Evolutionary conservation across 1,140 invertebrate species (phyloP).

Genomic region (Alviniconcha marisindica): DNA sequence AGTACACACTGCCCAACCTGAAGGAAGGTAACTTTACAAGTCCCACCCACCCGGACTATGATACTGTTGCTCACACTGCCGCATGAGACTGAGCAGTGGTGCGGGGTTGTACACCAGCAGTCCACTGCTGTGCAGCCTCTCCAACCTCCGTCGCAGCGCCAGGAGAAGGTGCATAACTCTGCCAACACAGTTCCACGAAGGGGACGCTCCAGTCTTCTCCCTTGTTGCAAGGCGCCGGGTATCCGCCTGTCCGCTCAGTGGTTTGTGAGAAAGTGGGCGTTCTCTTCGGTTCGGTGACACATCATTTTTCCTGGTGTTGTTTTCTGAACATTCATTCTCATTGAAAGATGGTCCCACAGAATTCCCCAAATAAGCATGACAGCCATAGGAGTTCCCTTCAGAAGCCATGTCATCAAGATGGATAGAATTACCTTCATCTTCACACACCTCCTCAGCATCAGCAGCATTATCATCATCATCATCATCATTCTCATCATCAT

Average conservation of each 20-base stretch:
- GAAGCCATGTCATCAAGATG: too few relatives aligned
- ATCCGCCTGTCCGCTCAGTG: background rate
- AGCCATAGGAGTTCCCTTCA: too few relatives aligned
- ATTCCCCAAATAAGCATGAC: too few relatives aligned
- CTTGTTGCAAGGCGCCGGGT: background rate
- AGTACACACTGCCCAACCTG: too few relatives aligned
- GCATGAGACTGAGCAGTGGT: background rate
- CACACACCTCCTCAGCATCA: background rate
- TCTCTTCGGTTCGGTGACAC: background rate
- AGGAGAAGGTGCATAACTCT: conserved; percentile 27
- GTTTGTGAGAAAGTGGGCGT: background rate
- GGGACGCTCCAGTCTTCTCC: background rate
- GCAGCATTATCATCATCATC: conserved; percentile 7
- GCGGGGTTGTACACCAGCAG: conserved; percentile 20
- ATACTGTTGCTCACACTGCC: conserved; percentile 10
- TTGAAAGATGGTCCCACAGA: too few relatives aligned
- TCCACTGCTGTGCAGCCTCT: background rate
- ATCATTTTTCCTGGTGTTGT: background rate
- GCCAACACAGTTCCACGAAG: background rate
- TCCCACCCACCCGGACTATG: too few relatives aligned
- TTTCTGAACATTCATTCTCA: too few relatives aligned
- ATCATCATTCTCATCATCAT: background rate
- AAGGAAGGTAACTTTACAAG: too few relatives aligned
- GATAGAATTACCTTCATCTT: background rate
- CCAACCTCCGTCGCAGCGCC: background rate